These are phyloP conservation scores for Troglohyphantes excavatus DNA, from an alignment of 2,888 invertebrate genomes.

Conservation along the genomic window DNA sequence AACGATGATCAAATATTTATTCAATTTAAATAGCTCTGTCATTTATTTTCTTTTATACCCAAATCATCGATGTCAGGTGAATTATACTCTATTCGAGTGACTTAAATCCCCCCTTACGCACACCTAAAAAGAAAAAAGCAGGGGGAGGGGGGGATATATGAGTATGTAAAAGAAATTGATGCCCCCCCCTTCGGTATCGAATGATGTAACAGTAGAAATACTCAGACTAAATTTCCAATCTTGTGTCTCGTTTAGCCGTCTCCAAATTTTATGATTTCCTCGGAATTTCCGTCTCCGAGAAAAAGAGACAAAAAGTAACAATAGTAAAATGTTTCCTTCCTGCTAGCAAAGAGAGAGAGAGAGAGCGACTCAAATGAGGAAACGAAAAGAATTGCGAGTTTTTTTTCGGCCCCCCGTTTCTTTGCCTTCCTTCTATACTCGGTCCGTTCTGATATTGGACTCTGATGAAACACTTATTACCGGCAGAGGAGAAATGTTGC, in stretches of 20 bases:
- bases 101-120: no score
- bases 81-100: no score
- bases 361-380: slow-evolving; percentile 44
- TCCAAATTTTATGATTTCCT: slow-evolving; percentile 69
- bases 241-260: slow-evolving; percentile 46
- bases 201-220: slow-evolving; percentile 34
- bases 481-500: slow-evolving; percentile 66
- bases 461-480: slow-evolving; percentile 76
- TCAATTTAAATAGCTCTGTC: no score
- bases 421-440: background rate
- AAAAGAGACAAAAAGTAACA: slow-evolving; percentile 47
- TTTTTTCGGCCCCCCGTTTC: slow-evolving; percentile 11
- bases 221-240: slow-evolving; percentile 45
- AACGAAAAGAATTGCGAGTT: slow-evolving; percentile 64
- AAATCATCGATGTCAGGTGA: no score
- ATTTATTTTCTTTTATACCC: no score
- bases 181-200: background rate
- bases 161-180: slow-evolving; percentile 1
- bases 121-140: no score
- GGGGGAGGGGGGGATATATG: no score
- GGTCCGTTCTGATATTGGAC: slow-evolving; percentile 54
- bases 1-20: no score
- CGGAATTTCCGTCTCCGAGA: slow-evolving; percentile 30
- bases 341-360: background rate
- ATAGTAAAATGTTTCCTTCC: slow-evolving; percentile 72